Base-by-base conservation (phyloP, 1,140 invertebrate genomes). In the Samia ricini region DNA sequence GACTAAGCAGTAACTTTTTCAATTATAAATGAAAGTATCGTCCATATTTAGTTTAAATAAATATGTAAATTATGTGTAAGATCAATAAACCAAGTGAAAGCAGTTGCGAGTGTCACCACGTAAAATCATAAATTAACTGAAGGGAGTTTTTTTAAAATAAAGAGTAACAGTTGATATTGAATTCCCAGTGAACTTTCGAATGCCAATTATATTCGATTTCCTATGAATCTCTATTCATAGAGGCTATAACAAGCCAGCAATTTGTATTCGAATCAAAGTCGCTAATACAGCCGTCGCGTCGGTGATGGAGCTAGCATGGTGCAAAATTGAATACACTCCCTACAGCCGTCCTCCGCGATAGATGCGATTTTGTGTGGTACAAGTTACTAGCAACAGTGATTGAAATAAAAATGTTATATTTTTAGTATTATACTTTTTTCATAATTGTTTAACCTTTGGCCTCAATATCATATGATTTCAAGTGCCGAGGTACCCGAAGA, bases 311-410 rank as follows among this genome's bases (percentile, higher is more conserved):
- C 33, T 7, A 42, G 33, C 4, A 42, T 70, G 71, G 75, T 68
- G 79, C 82, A 77, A 83, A 85, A 85, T 85, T 85, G 80, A 85
- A 85, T 83, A 85, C 80, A 79, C n/a, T 76, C 74, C 76, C 78
- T 58, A n/a, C n/a, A 70, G 69, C 80, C 77, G 81, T 85, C 15
- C 79, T 81, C 77, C 69, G 67, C 78, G 79, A 83, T 78, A 83
- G 82, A 83, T 75, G 74, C 75, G 67, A 56, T 52, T 42, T 42
- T 42, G 2, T 23, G 10, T 63, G 68, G 68, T 52, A 2, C 54
- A 71, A 77, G 51, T 23, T 51, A 60, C 7, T 48, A 63, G 61
- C 36, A 60, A 15, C 20, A 33, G 21, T 22, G 59, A 10, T 26
- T 24, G 8, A n/a, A 56, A 56, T 7, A 49, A n/a, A n/a, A n/a